phyloP scores from a whole-genome alignment of 2,113 vertebrate genomes.

The Vidua chalybeata region DNA sequence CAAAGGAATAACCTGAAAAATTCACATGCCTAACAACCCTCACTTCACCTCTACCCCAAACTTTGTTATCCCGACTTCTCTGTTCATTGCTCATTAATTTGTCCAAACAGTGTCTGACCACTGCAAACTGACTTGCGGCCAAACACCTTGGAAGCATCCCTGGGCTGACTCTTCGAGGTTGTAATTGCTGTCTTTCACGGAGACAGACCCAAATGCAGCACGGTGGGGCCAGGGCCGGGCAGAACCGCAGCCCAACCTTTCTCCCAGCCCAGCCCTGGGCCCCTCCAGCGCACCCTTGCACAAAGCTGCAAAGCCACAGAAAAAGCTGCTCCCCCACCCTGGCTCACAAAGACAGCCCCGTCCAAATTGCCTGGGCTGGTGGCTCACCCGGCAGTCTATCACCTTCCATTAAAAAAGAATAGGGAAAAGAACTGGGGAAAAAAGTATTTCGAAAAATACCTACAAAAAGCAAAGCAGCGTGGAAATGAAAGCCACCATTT shows the following conservation, averaged over 20 bases:
- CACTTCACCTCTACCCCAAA: neutral
- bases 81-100: neutral
- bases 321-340: neutral
- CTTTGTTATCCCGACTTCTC: neutral
- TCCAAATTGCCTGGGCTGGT: neutral
- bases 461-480: neutral
- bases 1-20: neutral
- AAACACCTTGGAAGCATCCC: neutral
- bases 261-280: neutral
- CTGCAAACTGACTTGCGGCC: rapidly evolving
- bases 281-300: rapidly evolving
- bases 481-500: conserved; percentile 42
- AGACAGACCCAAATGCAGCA: neutral
- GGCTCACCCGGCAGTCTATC: neutral
- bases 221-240: neutral
- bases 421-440: neutral
- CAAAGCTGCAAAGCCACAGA: neutral
- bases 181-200: rapidly evolving
- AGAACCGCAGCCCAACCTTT: neutral
- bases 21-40: neutral
- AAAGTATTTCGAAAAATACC: neutral
- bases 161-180: rapidly evolving
- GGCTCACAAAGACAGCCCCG: neutral
- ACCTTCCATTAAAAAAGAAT: neutral
- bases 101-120: neutral